A percentile compares a stretch with the other conserved stretches of the same genome.
Conservation (phyloP, 2,113 vertebrate species). For the Calypte anna region DNA sequence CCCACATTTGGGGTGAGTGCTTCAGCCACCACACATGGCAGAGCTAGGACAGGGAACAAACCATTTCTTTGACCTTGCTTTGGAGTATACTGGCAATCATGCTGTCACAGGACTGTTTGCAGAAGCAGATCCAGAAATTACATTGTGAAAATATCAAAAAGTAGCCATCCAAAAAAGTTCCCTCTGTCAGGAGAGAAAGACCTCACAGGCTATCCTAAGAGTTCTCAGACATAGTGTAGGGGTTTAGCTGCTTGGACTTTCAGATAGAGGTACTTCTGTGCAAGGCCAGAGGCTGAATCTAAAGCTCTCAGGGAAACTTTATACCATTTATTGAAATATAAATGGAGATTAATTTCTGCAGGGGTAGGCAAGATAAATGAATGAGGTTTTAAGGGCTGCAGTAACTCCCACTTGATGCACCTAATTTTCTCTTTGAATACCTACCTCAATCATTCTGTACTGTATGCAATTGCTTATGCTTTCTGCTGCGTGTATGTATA, state of each 20-base stretch:
- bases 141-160: not conserved
- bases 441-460: not conserved
- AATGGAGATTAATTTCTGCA: constrained; percentile 31
- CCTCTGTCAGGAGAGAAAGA: not conserved
- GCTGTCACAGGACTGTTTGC: not conserved
- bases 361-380: constrained; percentile 2
- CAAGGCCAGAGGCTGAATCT: not conserved
- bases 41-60: not conserved
- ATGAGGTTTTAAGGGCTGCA: not conserved
- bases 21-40: not conserved
- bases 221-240: not conserved
- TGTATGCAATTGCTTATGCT: not conserved
- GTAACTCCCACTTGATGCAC: not conserved
- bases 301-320: not conserved
- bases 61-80: not conserved
- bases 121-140: not conserved
- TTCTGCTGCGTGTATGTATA: not conserved
- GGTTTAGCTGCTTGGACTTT: not conserved
- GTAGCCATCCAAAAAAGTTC: not conserved
- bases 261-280: not conserved
- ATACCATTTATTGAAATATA: not conserved
- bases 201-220: not conserved
- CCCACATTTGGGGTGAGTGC: not conserved
- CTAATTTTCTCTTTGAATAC: constrained; percentile 30
- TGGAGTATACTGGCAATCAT: not conserved